Percentiles rank a stretch among this genome's conserved stretches.
phyloP scores from a whole-genome alignment of 2,888 invertebrate species.

The Ormyrus pomaceus region DNA sequence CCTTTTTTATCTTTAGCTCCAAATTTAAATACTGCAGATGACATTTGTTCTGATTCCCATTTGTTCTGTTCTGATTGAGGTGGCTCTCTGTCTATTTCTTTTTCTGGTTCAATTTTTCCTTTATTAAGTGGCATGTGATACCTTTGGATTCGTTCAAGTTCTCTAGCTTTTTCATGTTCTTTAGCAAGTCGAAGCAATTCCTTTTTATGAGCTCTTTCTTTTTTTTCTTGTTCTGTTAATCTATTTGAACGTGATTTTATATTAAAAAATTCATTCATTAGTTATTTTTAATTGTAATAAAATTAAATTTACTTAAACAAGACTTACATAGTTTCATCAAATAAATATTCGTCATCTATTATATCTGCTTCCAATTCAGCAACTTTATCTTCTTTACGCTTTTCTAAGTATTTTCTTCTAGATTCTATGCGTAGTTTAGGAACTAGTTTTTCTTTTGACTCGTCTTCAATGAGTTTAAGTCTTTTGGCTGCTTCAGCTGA shows the following conservation, averaged over 20 bases:
- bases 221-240: constrained; percentile 90
- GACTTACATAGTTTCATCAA: constrained; percentile 87
- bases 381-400: constrained; percentile 97
- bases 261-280: constrained; percentile 59
- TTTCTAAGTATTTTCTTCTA: constrained; percentile 94
- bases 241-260: constrained; percentile 74
- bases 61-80: constrained; percentile 92
- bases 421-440: constrained; percentile 94
- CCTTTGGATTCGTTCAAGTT: constrained; percentile 93
- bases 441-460: constrained; percentile 90
- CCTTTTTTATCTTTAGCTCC: constrained; percentile 90
- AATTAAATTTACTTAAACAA: constrained; percentile 1
- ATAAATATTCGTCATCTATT: constrained; percentile 96
- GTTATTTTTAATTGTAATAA: neutral
- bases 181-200: constrained; percentile 92
- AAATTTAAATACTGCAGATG: constrained; percentile 93
- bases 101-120: constrained; percentile 90
- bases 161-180: constrained; percentile 96
- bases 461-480: constrained; percentile 87
- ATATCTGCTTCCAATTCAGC: constrained; percentile 96
- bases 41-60: constrained; percentile 99
- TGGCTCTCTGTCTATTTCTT: constrained; percentile 81
- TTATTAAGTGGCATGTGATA: constrained; percentile 96
- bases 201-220: constrained; percentile 92
- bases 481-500: constrained; percentile 90